Evolutionary conservation across 2,888 invertebrate genomes (phyloP).

Genomic region (Cephalotes varians): DNA sequence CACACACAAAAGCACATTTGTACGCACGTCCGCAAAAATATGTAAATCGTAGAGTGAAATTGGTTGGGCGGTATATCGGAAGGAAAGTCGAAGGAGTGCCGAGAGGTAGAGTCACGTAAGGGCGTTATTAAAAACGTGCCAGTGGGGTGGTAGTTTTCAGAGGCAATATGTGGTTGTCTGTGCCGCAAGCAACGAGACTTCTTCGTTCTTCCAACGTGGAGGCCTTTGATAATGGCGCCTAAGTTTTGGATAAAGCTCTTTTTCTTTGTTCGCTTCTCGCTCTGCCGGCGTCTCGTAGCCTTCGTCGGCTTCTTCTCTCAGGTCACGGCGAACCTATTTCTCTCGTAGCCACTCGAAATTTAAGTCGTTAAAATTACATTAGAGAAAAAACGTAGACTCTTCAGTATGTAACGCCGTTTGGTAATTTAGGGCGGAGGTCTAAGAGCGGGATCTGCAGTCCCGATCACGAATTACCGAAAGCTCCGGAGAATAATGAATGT

Average conservation of each 20-base stretch:
- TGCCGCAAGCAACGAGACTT: constrained; percentile 62
- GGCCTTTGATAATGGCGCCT: constrained; percentile 27
- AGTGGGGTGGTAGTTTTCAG: constrained; percentile 78
- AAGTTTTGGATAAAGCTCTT: constrained; percentile 54
- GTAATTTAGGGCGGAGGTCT: constrained; percentile 45
- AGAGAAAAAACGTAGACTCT: constrained; percentile 32
- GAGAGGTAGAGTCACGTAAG: constrained; percentile 75
- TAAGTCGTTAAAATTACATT: constrained; percentile 56
- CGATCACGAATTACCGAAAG: constrained; percentile 54
- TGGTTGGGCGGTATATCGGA: constrained; percentile 8
- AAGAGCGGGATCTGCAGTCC: constrained; percentile 38
- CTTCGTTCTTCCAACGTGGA: constrained; percentile 39
- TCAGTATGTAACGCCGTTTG: constrained; percentile 35
- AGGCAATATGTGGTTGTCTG: constrained; percentile 79
- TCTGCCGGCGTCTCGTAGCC: background rate
- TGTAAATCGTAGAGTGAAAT: constrained; percentile 58
- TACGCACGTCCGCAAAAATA: constrained; percentile 21
- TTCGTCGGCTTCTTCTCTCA: background rate
- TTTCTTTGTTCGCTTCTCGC: constrained; percentile 16
- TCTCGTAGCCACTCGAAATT: constrained; percentile 46
- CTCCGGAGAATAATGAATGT: constrained; percentile 54
- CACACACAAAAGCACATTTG: background rate
- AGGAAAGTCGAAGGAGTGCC: constrained; percentile 50
- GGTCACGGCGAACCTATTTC: constrained; percentile 48
- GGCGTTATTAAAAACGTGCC: constrained; percentile 82